phyloP scores from a whole-genome alignment of 2,113 vertebrate genomes.

The Ifrita kowaldi region DNA sequence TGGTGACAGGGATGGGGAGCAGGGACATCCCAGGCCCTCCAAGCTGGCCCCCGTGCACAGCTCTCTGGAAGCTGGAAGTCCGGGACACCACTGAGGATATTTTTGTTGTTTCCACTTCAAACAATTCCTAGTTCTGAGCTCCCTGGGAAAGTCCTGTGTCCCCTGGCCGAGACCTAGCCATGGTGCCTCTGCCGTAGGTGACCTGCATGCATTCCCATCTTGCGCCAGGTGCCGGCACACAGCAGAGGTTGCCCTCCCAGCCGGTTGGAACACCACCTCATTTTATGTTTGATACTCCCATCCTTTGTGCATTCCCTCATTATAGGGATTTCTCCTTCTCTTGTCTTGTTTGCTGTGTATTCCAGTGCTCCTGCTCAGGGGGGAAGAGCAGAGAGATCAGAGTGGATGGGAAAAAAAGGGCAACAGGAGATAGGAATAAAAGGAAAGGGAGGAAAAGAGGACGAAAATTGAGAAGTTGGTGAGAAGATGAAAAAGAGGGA shows the following conservation, averaged over 20 bases:
- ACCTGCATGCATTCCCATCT: not conserved
- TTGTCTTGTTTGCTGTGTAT: not conserved
- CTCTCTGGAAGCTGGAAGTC: not conserved
- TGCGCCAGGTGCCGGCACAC: not conserved
- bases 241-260: not conserved
- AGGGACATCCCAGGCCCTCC: not conserved
- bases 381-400: not conserved
- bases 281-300: not conserved
- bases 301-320: not conserved
- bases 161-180: fast-evolving
- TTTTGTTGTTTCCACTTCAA: not conserved
- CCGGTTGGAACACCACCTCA: not conserved
- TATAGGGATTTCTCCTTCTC: not conserved
- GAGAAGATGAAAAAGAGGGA: not conserved
- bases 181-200: not conserved
- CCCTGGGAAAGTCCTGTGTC: not conserved
- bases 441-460: not conserved
- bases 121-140: not conserved
- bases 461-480: not conserved
- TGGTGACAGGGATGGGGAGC: not conserved
- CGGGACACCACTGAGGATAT: not conserved
- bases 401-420: not conserved
- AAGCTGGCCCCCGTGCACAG: fast-evolving
- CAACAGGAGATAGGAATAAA: not conserved
- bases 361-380: not conserved